Conservation (phyloP, 2,113 vertebrate species). For the Pithys albifrons region DNA sequence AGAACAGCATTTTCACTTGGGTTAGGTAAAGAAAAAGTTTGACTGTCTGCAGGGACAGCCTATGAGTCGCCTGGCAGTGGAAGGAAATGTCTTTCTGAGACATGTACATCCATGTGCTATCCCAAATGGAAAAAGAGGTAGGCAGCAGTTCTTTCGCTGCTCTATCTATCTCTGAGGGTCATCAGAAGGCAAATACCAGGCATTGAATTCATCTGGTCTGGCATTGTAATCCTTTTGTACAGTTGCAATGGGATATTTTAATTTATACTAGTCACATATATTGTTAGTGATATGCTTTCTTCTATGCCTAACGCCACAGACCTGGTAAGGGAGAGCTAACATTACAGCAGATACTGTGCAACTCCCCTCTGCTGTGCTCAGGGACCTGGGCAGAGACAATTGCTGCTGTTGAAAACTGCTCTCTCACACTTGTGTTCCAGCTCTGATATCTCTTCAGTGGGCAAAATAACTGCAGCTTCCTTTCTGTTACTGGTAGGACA, state of each 20-base stretch:
- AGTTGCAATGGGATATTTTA: not conserved
- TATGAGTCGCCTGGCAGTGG: not conserved
- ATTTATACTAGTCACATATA: not conserved
- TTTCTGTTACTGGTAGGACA: not conserved
- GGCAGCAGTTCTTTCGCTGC: not conserved
- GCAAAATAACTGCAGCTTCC: not conserved
- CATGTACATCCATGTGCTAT: not conserved
- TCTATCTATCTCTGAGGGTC: not conserved
- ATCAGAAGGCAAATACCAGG: not conserved
- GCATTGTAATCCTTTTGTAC: not conserved
- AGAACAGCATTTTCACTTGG: not conserved
- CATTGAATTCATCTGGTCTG: not conserved
- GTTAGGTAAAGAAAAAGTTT: not conserved
- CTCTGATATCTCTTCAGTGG: not conserved
- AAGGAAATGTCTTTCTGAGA: not conserved
- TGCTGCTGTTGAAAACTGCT: not conserved
- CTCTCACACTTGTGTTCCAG: rapidly evolving
- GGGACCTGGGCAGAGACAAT: rapidly evolving
- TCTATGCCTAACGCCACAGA: not conserved
- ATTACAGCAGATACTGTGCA: not conserved
- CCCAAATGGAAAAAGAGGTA: not conserved
- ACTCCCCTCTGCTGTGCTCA: rapidly evolving
- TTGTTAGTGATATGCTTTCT: not conserved
- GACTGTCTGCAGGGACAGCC: not conserved
- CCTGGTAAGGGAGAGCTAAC: not conserved